phyloP scores from a whole-genome alignment of 2,888 invertebrate species.

The Netelia virgata region DNA sequence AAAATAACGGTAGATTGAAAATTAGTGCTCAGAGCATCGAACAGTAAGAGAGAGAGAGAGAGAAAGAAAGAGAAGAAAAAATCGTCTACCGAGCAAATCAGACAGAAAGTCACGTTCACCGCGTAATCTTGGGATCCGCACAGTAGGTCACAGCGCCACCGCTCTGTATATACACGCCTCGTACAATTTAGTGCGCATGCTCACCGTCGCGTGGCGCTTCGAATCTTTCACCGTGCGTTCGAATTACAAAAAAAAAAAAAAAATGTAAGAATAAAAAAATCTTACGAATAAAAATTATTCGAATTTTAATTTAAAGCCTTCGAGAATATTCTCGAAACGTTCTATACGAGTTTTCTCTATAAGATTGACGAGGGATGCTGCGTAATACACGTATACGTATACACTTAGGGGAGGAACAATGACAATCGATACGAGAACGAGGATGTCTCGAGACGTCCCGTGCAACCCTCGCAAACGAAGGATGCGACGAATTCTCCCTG shows the following conservation, averaged over 20 bases:
- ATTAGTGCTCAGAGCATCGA: conserved; percentile 1
- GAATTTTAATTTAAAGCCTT: not conserved
- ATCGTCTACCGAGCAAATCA: conserved; percentile 62
- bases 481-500: not conserved
- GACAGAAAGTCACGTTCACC: conserved; percentile 77
- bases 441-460: not conserved
- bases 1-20: not conserved
- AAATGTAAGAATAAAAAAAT: not conserved
- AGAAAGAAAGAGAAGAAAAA: conserved; percentile 61
- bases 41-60: conserved; percentile 61
- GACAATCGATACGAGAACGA: conserved; percentile 48
- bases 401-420: conserved; percentile 34
- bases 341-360: not conserved
- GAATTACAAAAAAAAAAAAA: conserved; percentile 20
- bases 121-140: conserved; percentile 73
- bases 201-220: conserved; percentile 49
- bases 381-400: not conserved
- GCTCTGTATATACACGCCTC: conserved; percentile 22
- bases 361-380: conserved; percentile 35
- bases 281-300: too few species aligned
- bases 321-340: not conserved
- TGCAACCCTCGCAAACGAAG: not conserved
- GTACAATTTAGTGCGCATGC: conserved; percentile 45
- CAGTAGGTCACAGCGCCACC: conserved; percentile 68
- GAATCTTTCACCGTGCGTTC: conserved; percentile 40